These are phyloP conservation scores for Volucella bombylans DNA, from an alignment of 2,888 invertebrate genomes.

Conservation along the genomic window DNA sequence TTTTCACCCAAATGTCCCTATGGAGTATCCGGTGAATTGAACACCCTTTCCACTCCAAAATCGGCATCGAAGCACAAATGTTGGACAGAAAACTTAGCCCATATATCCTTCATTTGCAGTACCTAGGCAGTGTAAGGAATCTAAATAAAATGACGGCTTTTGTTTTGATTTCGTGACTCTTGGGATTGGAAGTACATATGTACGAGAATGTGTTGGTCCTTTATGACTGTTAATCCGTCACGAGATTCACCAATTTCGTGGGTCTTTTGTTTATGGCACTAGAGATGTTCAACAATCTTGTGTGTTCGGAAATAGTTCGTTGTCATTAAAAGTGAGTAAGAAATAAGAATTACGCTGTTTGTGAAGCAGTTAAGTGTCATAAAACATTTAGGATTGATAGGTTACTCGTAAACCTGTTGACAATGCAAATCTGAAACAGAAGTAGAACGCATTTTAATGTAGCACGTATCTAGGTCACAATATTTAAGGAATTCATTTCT, in stretches of 20 bases:
- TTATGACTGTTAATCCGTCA: constrained; percentile 63
- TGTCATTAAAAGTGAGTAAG: constrained; percentile 5
- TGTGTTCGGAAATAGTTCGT: no score
- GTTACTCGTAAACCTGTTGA: constrained; percentile 61
- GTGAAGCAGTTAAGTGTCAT: constrained; percentile 1
- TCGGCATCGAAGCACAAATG: constrained; percentile 50
- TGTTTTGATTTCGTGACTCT: constrained; percentile 49
- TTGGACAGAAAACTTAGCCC: constrained; percentile 54
- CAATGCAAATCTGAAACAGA: constrained; percentile 11
- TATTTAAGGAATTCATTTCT: background rate
- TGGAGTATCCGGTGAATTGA: constrained; percentile 1
- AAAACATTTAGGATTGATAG: constrained; percentile 25
- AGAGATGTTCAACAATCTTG: no score
- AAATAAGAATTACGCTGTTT: background rate
- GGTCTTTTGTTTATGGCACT: constrained; percentile 16
- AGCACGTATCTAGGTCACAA: constrained; percentile 30
- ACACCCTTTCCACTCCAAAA: constrained; percentile 8
- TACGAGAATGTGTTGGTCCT: constrained; percentile 22
- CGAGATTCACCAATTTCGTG: constrained; percentile 55
- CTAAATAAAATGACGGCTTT: constrained; percentile 58
- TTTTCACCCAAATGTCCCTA: constrained; percentile 64
- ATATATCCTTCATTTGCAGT: constrained; percentile 53
- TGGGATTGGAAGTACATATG: constrained; percentile 9
- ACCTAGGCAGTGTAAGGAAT: constrained; percentile 16
- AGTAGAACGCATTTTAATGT: background rate